Base-by-base conservation (phyloP, 2,888 invertebrate genomes). In the Gerris lacustris region DNA sequence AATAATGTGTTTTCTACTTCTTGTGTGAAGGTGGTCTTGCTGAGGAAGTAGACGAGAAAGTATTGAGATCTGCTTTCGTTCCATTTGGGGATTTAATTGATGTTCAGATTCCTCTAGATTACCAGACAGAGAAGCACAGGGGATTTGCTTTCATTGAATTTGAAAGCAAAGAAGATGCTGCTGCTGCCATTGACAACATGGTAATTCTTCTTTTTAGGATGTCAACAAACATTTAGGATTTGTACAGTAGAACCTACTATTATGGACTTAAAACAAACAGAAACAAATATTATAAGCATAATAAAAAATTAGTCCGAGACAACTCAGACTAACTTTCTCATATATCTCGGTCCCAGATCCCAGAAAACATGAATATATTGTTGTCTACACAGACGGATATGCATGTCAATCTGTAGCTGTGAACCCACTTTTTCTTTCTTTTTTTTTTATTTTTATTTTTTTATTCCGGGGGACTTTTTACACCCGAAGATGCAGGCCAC, bases 81-180 rank as follows among this genome's bases (percentile, higher is more conserved):
- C 97, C 98, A 2, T 99, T 99, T 80, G 99, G 99, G 7, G 99
- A 99, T 80, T 89, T 99, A 72, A 88, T 94, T n/a, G 97, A 98
- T 80, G 92, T 99, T 66, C 96, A 97, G 82, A 94, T 96, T 80
- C 99, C 99, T 9, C 83, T 98, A 68, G 99, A 99, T 83, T 99
- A 97, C 83, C 96, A 98, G 82, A 89, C 91, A 70, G 96, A 97
- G 79, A 96, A 95, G 79, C 97, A 98, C 79, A 85, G 97, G 78
- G 97, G 97, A n/a, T 99, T 97, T 83, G 96, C 97, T 0, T 99
- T 99, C 80, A 90, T 99, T 75, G 99, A 99, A 82, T 99, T 95
- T 83, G 99, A 99, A 82, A 86, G 88, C 75, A 90, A 94, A 7
- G 98, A 98, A 83, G 99, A 99, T 86, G 97, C 98, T n/a, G 91